Evolutionary conservation across 2,797 vertebrate genomes (phyloP), one percentile per base, ranked within the genome.

Genomic region (Hafferia zeledoni): DNA sequence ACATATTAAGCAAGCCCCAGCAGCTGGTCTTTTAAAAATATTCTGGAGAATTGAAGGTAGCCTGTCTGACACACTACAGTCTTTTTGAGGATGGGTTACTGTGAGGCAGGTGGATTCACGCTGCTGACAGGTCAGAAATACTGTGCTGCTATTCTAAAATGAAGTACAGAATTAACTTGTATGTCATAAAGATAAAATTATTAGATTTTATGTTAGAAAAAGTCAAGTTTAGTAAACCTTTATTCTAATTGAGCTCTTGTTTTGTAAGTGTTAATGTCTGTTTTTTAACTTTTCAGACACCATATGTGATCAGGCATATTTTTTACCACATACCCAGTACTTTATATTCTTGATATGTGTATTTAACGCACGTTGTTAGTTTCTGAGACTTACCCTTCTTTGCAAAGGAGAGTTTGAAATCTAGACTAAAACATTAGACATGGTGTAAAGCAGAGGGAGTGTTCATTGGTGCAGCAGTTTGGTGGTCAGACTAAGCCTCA

Each of bases 241-340:
- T 83, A 49, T 87, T 80, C 72, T 83, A 69, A 72, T 17, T 52
- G 60, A 87, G 71, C 20, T 91, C 55, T 84, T 90, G 72, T 87
- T 94, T 85, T 83, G 13, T 56, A 80, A 85, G 72, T 75, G 53
- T 44, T 79, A 76, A 27, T 56, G 63, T 59, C 68, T 92, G 60
- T 4, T 59, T 77, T 89, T 91, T 94, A 83, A 91, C 57, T 94
- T 95, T 87, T 77, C 93, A 94, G 93, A 77, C 76, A 71, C 90
- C 67, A 13, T 83, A 88, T 83, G 77, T 44, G 47, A 76, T 55
- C 78, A 77, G 47, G 44, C 30, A 9, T 94, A 52, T 83, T 91
- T 92, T 91, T 90, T 83, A 78, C 78, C 43, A 13, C 8, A 11
- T 83, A 88, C 31, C 15, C 15, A 1, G 67, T 78, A 84, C 81